Evolutionary conservation across 2,888 invertebrate species (phyloP).

Genomic region (Andrena marginata): DNA sequence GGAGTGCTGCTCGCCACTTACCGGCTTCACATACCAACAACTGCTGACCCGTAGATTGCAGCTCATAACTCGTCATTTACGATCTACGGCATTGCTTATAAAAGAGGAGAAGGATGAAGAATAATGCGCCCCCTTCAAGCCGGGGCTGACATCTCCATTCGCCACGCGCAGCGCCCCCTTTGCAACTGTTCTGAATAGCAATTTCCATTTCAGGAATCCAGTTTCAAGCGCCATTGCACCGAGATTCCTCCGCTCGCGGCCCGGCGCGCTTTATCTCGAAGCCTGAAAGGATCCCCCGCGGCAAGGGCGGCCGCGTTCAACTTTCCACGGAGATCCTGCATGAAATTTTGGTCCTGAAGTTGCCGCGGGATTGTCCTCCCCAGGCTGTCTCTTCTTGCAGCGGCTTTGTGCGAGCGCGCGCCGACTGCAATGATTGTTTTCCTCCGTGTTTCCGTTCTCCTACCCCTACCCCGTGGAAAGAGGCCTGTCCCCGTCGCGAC

Average conservation of each 20-base stretch:
- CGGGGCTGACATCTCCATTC: too few relatives aligned
- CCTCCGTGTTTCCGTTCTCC: background rate
- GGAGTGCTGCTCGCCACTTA: conserved; percentile 8
- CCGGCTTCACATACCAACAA: background rate
- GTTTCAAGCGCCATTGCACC: background rate
- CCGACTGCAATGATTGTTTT: conserved; percentile 6
- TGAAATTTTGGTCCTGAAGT: conserved; percentile 8
- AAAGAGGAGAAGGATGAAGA: too few relatives aligned
- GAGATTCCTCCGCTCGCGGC: background rate
- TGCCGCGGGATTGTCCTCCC: background rate
- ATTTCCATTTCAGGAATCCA: background rate
- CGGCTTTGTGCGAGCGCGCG: background rate
- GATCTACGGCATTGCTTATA: background rate
- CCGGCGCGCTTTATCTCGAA: background rate
- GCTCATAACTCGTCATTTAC: background rate
- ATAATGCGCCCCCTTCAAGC: too few relatives aligned
- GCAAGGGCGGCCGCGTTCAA: background rate
- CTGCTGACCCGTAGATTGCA: conserved; percentile 1
- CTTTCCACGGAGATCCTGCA: background rate
- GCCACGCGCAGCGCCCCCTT: too few relatives aligned
- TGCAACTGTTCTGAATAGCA: background rate
- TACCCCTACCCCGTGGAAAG: background rate
- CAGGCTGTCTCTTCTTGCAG: too few relatives aligned
- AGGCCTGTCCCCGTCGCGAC: conserved; percentile 4
- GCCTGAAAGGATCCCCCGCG: background rate